A percentile compares a stretch with the other conserved stretches of the same genome.
Evolutionary conservation across 35 echinoderm and acorn worm genomes (phyloP).

Genomic region (Holothuria glaberrima): DNA sequence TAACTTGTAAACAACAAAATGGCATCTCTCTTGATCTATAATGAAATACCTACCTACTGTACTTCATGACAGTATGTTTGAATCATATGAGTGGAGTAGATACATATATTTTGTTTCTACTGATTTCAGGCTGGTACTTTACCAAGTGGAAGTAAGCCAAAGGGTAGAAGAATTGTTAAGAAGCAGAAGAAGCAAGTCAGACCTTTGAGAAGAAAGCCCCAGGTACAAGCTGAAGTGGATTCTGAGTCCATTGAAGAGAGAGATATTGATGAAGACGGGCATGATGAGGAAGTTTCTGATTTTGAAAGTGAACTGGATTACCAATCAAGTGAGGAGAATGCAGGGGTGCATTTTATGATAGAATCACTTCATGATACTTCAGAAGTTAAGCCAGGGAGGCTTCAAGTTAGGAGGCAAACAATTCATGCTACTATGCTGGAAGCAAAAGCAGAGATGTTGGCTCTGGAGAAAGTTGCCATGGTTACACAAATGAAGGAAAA

Average conservation of each 20-base stretch:
- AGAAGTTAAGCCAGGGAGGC: neutral
- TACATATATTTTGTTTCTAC: no score
- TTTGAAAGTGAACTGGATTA: slow-evolving; percentile 30
- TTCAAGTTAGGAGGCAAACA: neutral
- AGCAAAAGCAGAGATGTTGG: slow-evolving; percentile 17
- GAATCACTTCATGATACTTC: neutral
- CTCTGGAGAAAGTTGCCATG: slow-evolving; percentile 54
- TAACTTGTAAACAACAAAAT: no score
- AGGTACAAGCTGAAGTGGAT: neutral
- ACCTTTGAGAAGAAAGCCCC: neutral
- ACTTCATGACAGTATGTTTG: no score
- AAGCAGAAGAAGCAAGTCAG: slow-evolving; percentile 33
- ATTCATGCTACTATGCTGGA: slow-evolving; percentile 57
- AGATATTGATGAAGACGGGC: slow-evolving; percentile 17
- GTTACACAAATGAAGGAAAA: slow-evolving; percentile 66
- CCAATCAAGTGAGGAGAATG: neutral
- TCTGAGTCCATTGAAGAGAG: slow-evolving; percentile 8
- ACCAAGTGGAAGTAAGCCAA: neutral
- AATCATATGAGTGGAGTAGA: no score
- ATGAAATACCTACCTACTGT: no score
- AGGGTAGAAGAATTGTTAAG: neutral
- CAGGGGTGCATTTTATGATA: neutral
- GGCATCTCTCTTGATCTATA: no score
- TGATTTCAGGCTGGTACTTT: no score
- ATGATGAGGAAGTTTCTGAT: slow-evolving; percentile 3